phyloP scores from a whole-genome alignment of 2,888 invertebrate genomes.

The Cephus runcator region DNA sequence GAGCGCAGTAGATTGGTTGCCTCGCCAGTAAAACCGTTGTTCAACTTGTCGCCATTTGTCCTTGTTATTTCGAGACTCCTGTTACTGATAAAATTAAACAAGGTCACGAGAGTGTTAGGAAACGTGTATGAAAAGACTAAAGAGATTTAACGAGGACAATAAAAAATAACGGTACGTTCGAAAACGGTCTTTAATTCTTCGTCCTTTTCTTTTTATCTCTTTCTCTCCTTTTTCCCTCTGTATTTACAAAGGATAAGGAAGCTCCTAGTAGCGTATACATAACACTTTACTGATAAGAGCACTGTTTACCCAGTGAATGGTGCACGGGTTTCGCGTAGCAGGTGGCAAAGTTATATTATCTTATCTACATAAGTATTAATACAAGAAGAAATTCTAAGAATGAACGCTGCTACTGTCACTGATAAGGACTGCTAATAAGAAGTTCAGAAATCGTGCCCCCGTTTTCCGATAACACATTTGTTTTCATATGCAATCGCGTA shows the following conservation, averaged over 20 bases:
- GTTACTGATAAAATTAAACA: constrained; percentile 43
- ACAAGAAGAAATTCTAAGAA: not conserved
- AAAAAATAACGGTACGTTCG: not conserved
- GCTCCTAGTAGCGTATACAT: not conserved
- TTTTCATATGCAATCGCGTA: not conserved
- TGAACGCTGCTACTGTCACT: not conserved
- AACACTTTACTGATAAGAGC: not conserved
- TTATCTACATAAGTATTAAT: constrained; percentile 22
- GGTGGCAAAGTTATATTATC: constrained; percentile 18
- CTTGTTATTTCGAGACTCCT: constrained; percentile 61
- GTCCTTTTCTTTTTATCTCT: not conserved
- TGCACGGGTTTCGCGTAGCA: constrained; percentile 12
- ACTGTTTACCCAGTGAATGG: constrained; percentile 2
- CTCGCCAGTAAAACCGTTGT: constrained; percentile 69
- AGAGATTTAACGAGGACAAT: not conserved
- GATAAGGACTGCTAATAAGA: not conserved
- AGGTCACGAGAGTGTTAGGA: not conserved
- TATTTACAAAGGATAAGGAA: not conserved
- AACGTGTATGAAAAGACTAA: not conserved
- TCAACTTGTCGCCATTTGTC: constrained; percentile 60
- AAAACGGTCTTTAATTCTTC: not conserved
- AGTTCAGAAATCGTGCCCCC: not conserved
- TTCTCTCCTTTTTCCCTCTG: not conserved
- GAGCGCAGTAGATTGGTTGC: constrained; percentile 81
- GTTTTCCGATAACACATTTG: not conserved